phyloP scores from a whole-genome alignment of 2,797 vertebrate species.

The Callimico goeldii region DNA sequence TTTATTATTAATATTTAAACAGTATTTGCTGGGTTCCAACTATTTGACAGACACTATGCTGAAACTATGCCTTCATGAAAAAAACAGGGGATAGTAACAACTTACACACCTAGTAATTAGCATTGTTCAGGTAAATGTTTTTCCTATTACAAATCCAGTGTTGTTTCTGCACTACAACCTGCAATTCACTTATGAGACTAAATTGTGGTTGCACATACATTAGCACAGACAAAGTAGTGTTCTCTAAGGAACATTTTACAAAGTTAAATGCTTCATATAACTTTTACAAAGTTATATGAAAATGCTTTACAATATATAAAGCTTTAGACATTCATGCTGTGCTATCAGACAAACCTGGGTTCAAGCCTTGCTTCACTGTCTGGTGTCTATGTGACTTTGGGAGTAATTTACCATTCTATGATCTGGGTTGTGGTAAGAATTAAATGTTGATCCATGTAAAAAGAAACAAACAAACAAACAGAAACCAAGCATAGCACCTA shows the following conservation, averaged over 20 bases:
- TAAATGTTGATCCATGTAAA: not conserved
- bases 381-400: not conserved
- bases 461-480: not conserved
- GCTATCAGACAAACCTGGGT: not conserved
- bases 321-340: not conserved
- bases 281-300: not conserved
- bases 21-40: not conserved
- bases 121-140: not conserved
- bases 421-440: not conserved
- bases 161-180: not conserved
- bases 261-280: not conserved
- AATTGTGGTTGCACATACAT: not conserved
- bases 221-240: not conserved
- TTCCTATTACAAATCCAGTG: not conserved
- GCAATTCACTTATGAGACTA: not conserved
- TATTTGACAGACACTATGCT: not conserved
- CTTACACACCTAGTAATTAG: not conserved
- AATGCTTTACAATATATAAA: not conserved
- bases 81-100: not conserved
- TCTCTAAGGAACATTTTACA: not conserved
- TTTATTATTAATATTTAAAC: constrained; percentile 9
- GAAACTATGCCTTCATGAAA: not conserved
- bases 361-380: not conserved
- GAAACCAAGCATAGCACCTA: not conserved
- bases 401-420: not conserved